Evolutionary conservation across 2,888 invertebrate genomes (phyloP), one percentile per base, ranked within the genome.

Genomic region (Panopea generosa): DNA sequence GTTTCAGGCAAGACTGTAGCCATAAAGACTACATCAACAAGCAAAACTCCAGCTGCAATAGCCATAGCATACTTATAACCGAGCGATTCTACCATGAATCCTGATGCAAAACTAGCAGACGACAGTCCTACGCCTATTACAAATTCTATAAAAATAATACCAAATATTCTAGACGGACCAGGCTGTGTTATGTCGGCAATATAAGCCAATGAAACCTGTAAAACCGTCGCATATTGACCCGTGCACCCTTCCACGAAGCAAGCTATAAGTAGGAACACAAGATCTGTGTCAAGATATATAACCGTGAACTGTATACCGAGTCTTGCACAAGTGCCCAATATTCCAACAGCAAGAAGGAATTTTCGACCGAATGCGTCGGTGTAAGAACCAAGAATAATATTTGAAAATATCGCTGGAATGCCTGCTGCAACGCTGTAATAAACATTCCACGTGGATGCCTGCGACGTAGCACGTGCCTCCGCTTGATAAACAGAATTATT

Each of bases 321-420:
- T 2, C 84, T 63, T 3, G 84, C 9, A 6, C 73, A 55, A 20
- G 79, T 78, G 1, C 87, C 87, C 0, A 71, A 24, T 14, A 77
- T 80, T 1, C 82, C 81, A 9, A 80, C 47, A 0, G 80, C 62
- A 18, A 85, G 56, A 16, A 86, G 61, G 18, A 85, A 70, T 53
- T 82, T 85, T 1, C 87, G 70, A 0, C 86, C 85, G 43, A 85
- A 47, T 0, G 76, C 53, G 62, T 81, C 84, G 6, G 87, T 78
- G 33, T 77, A 83, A 4, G 85, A 77, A 18, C 84, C 82, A 0
- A 82, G 56, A 26, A 81, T 45, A 18, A 81, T 47, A 22, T 69
- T 75, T 2, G 75, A 57, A n/a, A 82, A 18, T 2, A 82, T 61
- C 0, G 71, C 70, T 3, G 80, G 82, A 22, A 84, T 52, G 16